Percentiles rank a stretch among this genome's conserved stretches.
phyloP scores from a whole-genome alignment of 2,797 vertebrate genomes.

The Natrix natrix region DNA sequence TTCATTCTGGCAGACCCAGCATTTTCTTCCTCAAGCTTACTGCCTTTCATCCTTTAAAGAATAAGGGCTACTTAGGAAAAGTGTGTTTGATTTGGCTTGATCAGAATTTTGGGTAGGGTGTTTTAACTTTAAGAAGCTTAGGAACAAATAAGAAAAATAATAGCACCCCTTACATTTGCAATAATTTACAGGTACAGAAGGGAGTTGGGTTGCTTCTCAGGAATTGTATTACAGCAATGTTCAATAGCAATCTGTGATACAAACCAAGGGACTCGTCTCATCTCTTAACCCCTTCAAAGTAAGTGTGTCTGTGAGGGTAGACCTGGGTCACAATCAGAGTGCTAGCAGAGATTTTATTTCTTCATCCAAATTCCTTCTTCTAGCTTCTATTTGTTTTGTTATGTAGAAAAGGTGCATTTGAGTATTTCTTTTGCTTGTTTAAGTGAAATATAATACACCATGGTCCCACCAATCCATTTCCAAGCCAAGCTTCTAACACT shows the following conservation, averaged over 20 bases:
- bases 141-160: background rate
- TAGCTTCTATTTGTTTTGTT: background rate
- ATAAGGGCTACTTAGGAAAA: background rate
- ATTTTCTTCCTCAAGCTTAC: background rate
- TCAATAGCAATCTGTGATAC: background rate
- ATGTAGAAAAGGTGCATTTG: background rate
- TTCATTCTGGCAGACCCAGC: background rate
- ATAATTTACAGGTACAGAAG: background rate
- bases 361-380: background rate
- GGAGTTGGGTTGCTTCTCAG: background rate
- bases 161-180: background rate
- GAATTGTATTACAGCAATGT: background rate
- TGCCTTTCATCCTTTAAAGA: background rate
- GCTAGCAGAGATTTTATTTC: background rate
- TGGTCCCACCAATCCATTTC: background rate
- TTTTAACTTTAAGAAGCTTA: background rate
- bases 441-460: background rate
- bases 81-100: background rate
- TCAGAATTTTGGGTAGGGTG: background rate
- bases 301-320: background rate
- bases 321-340: background rate
- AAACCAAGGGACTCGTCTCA: background rate
- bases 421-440: background rate
- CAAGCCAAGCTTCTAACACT: background rate
- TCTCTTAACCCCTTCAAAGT: background rate